Conservation (phyloP, 2,797 vertebrate genomes). For the Gymnoscopelus microlampas region DNA sequence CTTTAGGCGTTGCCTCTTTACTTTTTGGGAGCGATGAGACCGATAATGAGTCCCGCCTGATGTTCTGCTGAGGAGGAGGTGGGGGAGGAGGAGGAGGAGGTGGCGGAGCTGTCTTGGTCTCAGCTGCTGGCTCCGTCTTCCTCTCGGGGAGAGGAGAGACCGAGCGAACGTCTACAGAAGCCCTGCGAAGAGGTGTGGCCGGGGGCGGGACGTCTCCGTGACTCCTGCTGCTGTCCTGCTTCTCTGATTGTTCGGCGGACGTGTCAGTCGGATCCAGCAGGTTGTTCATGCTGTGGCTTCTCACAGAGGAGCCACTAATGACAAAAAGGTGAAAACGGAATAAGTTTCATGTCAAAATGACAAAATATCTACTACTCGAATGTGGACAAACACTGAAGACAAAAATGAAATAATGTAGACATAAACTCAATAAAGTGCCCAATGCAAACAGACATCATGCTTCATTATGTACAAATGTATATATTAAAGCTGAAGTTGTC, state of each 20-base stretch:
- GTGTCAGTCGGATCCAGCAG: conserved; percentile 82
- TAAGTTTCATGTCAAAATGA: too few relatives aligned
- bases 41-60: conserved; percentile 62
- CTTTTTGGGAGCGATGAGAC: conserved; percentile 64
- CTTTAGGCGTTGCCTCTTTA: conserved; percentile 55
- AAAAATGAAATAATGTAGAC: too few relatives aligned
- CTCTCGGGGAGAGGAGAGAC: conserved; percentile 69
- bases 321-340: neutral
- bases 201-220: conserved; percentile 61
- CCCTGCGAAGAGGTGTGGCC: conserved; percentile 65
- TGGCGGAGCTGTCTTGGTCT: conserved; percentile 51
- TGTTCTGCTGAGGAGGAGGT: conserved; percentile 35
- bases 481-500: too few relatives aligned
- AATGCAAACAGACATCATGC: too few relatives aligned
- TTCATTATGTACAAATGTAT: too few relatives aligned
- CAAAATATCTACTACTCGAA: too few relatives aligned
- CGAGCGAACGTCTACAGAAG: conserved; percentile 63
- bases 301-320: conserved; percentile 63
- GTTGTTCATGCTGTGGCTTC: conserved; percentile 89
- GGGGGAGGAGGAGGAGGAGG: conserved; percentile 47
- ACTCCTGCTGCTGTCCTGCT: conserved; percentile 35
- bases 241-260: conserved; percentile 63
- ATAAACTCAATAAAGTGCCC: too few relatives aligned
- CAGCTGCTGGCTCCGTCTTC: conserved; percentile 45
- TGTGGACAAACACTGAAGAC: too few relatives aligned